Evolutionary conservation across 2,113 vertebrate genomes (phyloP).

Genomic region (Oryzias curvinotus): DNA sequence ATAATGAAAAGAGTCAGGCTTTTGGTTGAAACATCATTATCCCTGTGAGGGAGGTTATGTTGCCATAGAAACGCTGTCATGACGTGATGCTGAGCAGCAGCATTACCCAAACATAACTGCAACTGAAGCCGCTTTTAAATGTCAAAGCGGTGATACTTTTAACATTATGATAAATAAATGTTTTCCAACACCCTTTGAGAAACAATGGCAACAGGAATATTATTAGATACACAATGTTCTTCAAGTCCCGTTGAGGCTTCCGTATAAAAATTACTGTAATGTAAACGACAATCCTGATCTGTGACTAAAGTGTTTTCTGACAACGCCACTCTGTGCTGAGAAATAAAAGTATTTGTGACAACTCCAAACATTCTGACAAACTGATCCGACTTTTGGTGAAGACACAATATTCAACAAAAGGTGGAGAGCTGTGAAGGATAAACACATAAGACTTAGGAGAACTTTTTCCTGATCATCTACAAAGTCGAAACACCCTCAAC

Average conservation of each 20-base stretch:
- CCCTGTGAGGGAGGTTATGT: neutral
- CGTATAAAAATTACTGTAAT: neutral
- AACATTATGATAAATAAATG: neutral
- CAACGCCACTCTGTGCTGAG: no score
- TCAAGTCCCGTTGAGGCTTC: neutral
- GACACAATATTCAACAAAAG: neutral
- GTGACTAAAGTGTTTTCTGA: no score
- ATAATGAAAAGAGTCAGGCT: slow-evolving; percentile 7
- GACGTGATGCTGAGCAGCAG: neutral
- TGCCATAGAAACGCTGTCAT: neutral
- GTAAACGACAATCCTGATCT: neutral
- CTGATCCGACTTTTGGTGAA: no score
- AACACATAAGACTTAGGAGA: no score
- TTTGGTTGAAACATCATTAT: neutral
- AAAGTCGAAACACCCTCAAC: neutral
- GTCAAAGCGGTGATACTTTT: neutral
- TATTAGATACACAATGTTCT: neutral
- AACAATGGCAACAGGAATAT: neutral
- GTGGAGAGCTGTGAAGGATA: neutral
- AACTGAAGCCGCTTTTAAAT: neutral
- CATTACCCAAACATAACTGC: neutral
- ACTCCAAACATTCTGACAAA: no score
- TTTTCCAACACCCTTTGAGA: neutral
- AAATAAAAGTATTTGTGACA: no score
- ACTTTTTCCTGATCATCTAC: neutral